Conservation (phyloP, 2,888 invertebrate species). For the Ferrisia virgata region DNA sequence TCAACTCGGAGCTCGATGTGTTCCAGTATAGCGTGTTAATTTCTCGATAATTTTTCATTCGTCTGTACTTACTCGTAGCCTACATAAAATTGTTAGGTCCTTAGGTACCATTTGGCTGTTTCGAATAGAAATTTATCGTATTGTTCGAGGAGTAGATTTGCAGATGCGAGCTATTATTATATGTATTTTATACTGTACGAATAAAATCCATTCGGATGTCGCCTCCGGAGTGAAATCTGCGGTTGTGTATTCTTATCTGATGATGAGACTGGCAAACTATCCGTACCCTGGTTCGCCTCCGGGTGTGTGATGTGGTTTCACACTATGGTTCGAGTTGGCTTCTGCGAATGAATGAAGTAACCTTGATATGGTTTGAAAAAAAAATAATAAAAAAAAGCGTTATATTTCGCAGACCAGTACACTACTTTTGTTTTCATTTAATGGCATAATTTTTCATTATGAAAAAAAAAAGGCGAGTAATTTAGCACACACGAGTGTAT, state of each 20-base stretch:
- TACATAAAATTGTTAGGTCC: neutral
- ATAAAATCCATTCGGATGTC: neutral
- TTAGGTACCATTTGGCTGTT: neutral
- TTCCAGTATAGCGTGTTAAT: neutral
- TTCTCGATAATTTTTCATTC: neutral
- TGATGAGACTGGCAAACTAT: neutral
- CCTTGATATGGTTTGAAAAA: neutral
- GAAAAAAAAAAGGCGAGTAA: neutral
- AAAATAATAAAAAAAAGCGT: neutral
- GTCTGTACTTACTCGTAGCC: too few species aligned
- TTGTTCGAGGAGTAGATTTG: neutral
- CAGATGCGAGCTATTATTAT: neutral
- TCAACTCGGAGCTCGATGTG: neutral
- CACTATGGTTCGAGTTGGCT: neutral
- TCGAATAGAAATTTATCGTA: neutral
- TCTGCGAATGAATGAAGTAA: neutral
- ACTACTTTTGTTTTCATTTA: neutral
- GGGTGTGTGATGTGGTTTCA: neutral
- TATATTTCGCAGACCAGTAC: neutral
- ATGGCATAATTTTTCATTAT: slow-evolving; percentile 5
- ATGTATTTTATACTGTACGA: too few species aligned
- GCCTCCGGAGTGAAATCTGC: neutral
- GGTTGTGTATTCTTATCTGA: slow-evolving; percentile 4
- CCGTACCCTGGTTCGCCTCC: neutral
- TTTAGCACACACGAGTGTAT: neutral